Conservation (phyloP, 2,888 invertebrate species). For the Ryuthela nishihirai region DNA sequence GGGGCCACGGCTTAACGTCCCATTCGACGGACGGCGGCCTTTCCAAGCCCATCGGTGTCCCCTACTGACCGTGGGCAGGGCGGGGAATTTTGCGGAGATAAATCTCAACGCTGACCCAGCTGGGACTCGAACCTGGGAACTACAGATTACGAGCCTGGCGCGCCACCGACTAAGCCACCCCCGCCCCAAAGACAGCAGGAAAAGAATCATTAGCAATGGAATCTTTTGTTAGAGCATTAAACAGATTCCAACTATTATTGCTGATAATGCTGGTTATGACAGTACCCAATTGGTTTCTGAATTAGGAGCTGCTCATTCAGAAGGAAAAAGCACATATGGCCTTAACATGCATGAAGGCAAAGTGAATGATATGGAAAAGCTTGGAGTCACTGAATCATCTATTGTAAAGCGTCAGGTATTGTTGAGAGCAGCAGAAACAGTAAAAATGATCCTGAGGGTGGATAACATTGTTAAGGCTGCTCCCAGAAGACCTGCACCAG, state of each 20-base stretch:
- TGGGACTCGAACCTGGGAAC: no score
- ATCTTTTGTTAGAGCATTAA: slow-evolving; percentile 82
- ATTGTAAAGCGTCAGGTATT: slow-evolving; percentile 95
- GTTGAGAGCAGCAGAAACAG: slow-evolving; percentile 90
- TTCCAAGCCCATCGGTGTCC: no score
- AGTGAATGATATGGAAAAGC: slow-evolving; percentile 80
- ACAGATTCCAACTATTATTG: slow-evolving; percentile 87
- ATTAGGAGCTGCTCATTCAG: slow-evolving; percentile 83
- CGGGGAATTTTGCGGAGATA: no score
- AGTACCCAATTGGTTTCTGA: slow-evolving; percentile 91
- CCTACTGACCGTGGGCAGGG: no score
- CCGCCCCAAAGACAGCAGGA: slow-evolving; percentile 83
- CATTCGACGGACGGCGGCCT: no score
- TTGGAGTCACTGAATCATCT: slow-evolving; percentile 95
- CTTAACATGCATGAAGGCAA: slow-evolving; percentile 59
- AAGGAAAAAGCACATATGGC: slow-evolving; percentile 71
- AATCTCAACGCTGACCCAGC: no score
- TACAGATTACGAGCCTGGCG: no score
- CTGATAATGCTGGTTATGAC: slow-evolving; percentile 98
- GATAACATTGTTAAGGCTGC: slow-evolving; percentile 94
- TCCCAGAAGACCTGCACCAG: slow-evolving; percentile 79
- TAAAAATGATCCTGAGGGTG: slow-evolving; percentile 97
- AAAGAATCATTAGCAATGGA: slow-evolving; percentile 98
- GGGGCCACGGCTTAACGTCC: no score
- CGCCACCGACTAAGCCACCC: no score